Evolutionary conservation across 2,888 invertebrate species (phyloP), one percentile per base, ranked within the genome.

Genomic region (Netelia melanura): DNA sequence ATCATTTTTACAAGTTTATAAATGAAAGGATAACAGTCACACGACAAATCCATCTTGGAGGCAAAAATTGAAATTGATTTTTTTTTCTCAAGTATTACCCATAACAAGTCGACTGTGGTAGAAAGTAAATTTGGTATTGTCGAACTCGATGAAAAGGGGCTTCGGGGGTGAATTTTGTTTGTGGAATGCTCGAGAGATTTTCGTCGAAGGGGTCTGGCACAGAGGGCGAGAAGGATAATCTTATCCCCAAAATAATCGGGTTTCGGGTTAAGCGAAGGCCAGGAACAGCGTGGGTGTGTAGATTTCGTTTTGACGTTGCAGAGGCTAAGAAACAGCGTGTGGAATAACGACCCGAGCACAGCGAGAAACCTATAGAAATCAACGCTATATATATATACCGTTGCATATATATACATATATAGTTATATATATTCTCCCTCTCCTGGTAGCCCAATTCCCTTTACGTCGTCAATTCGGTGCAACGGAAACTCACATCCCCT

Each of bases 401-500:
- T 3, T 56, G 17, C n/a, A 56, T 56, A 56, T 1, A 56, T 58
- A 17, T 56, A 17, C 6, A 17, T 56, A 17, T 17, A 17, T 56
- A 14, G 11, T 6, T 58, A 23, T 58, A 72, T 48, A 58, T 48
- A 72, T 56, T 62, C 72, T 79, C 64, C 58, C 84, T 85, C 81
- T 72, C 74, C 84, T 84, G 84, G 83, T 76, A 85, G 87, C 81
- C 82, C 89, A 88, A 90, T 90, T 85, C 88, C 89, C 89, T 88
- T 89, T 90, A 88, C 87, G 87, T 89, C 88, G 87, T 86, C 89
- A 89, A 90, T 90, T 90, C 79, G 87, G 88, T 89, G 91, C 91
- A 90, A 89, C 90, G 90, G 90, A 90, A 89, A 88, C 89, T 90
- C 90, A 90, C 90, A 90, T 90, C 90, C 88, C 89, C 87, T 85